Conservation (phyloP, 2,113 vertebrate species). For the Callorhinus ursinus region DNA sequence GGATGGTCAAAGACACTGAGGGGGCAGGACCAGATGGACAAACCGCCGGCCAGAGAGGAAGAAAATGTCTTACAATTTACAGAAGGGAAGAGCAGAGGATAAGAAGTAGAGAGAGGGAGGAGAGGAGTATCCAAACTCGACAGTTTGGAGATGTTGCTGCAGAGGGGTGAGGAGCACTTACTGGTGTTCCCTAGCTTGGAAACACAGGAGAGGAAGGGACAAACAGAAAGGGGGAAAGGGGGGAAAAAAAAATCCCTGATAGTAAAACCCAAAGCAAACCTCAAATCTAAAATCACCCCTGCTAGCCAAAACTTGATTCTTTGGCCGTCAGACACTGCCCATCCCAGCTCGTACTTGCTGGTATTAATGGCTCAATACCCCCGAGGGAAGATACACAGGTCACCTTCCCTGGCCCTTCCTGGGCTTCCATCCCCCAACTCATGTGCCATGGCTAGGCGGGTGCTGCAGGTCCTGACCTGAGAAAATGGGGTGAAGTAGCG, state of each 20-base stretch:
- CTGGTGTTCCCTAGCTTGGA: conserved; percentile 59
- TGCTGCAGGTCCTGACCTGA: conserved; percentile 99
- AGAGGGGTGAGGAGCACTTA: conserved; percentile 60
- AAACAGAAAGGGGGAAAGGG: background rate
- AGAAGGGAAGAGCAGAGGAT: conserved; percentile 52
- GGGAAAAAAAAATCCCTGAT: conserved; percentile 67
- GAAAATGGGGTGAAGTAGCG: conserved; percentile 98
- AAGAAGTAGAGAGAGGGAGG: conserved; percentile 49
- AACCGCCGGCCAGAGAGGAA: conserved; percentile 48
- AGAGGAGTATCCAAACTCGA: background rate
- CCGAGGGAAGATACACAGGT: conserved; percentile 26
- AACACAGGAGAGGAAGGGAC: conserved; percentile 39
- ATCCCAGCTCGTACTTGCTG: conserved; percentile 67
- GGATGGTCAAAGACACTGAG: conserved; percentile 53
- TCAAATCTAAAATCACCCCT: conserved; percentile 69
- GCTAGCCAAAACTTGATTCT: conserved; percentile 78
- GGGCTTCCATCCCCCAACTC: conserved; percentile 79
- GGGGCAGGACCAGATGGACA: conserved; percentile 56
- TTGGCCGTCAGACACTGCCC: conserved; percentile 81
- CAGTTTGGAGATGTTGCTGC: conserved; percentile 57
- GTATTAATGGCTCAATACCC: conserved; percentile 70
- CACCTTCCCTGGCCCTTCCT: conserved; percentile 57
- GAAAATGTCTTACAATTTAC: conserved; percentile 49
- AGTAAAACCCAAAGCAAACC: conserved; percentile 64
- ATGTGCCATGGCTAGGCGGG: conserved; percentile 97